Base-by-base conservation (phyloP, 2,888 invertebrate species). In the Iphiclides podalirius region DNA sequence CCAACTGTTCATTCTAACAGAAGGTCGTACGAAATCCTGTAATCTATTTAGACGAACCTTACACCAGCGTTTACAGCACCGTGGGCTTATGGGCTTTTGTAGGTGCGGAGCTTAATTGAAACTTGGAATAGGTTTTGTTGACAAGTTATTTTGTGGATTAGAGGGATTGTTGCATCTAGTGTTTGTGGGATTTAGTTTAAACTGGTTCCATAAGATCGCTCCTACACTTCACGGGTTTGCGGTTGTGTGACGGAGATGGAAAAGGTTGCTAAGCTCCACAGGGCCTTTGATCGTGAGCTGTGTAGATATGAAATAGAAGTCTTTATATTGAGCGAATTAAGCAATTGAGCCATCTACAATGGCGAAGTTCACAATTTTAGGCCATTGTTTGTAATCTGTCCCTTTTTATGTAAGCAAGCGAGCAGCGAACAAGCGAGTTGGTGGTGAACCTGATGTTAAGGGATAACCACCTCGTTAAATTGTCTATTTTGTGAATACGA, bases 121-220 rank as follows among this genome's bases (percentile, higher is more conserved):
- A 83, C 79, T 84, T 79, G 67, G 70, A 67, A 66, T 66, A 59
- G 69, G 77, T 72, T 75, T 72, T 75, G 79, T 75, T 73, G 79
- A 78, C 82, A 80, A 82, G 82, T 82, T 82, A 82, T 83, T 82
- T 74, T 53, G 72, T 66, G 78, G 81, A 85, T 86, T 84, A 84
- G 63, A 71, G 70, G 69, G 59, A 67, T 67, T 71, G 70, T 75
- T 61, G 61, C 33, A 43, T 39, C 49, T 34, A 38, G 38, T 39
- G 23, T 38, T 34, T 23, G 46, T 39, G 39, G 45, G 31, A 28
- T 33, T 39, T 39, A 17, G 23, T 31, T 26, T 39, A n/a, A 48
- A 39, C 16, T 34, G 20, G 33, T 42, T 41, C 43, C 23, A 12
- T 11, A 7, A 60, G 62, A 61, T 57, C 52, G 49, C 57, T 59